Conservation (phyloP, 2,113 vertebrate genomes). For the Cyprinodon variegatus region DNA sequence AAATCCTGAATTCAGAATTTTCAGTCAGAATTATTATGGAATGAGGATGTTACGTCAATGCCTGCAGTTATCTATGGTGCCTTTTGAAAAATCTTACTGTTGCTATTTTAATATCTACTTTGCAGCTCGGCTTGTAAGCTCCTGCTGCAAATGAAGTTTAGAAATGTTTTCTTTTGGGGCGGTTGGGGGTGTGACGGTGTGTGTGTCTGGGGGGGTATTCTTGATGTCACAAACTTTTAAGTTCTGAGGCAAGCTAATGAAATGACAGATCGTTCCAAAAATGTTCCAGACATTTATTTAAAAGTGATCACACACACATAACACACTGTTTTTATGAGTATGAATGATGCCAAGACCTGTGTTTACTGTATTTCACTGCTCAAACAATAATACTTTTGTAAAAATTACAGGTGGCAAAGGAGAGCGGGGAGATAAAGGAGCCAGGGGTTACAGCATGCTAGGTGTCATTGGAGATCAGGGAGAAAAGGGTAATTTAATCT, state of each 20-base stretch:
- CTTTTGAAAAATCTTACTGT: neutral
- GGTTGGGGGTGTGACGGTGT: no score
- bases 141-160: neutral
- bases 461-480: constrained; percentile 73
- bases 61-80: neutral
- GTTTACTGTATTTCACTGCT: constrained; percentile 13
- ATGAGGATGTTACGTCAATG: neutral
- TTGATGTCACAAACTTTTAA: constrained; percentile 46
- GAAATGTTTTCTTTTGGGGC: neutral
- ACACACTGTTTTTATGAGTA: constrained; percentile 38
- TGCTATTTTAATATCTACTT: neutral
- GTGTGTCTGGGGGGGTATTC: neutral
- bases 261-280: constrained; percentile 62
- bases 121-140: neutral
- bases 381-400: constrained; percentile 9
- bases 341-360: neutral
- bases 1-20: no score
- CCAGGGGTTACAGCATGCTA: constrained; percentile 66
- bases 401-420: constrained; percentile 70
- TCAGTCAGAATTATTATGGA: neutral
- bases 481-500: constrained; percentile 61
- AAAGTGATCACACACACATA: constrained; percentile 51
- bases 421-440: constrained; percentile 73
- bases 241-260: constrained; percentile 35
- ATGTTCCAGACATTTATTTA: constrained; percentile 52